These are phyloP conservation scores for Brachypteracias leptosomus DNA, from an alignment of 2,113 vertebrate species.

Conservation along the genomic window DNA sequence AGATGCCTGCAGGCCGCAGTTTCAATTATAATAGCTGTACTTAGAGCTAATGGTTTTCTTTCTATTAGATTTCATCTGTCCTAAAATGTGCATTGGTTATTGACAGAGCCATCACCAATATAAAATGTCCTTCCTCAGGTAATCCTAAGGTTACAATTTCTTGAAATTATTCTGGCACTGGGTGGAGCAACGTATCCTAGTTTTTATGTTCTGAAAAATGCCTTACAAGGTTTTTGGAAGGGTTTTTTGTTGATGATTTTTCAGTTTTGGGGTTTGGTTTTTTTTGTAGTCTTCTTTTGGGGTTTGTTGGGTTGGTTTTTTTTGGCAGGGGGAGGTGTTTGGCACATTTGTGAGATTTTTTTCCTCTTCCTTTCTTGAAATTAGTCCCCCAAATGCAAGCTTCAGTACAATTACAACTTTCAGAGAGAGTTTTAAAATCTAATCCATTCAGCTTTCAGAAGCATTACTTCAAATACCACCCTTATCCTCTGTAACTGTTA, in stretches of 20 bases:
- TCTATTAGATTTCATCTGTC: conserved; percentile 30
- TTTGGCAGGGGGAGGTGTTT: background rate
- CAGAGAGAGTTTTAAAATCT: background rate
- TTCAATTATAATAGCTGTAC: background rate
- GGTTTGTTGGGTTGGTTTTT: background rate
- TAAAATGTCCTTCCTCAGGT: background rate
- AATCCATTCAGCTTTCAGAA: background rate
- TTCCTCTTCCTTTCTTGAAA: background rate
- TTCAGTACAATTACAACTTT: background rate
- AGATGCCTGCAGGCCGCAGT: background rate
- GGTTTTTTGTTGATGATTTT: background rate
- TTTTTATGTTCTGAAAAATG: background rate
- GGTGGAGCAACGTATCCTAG: background rate
- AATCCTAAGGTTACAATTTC: background rate
- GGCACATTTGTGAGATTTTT: background rate
- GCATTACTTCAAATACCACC: background rate
- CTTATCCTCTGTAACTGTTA: background rate
- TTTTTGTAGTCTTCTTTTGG: background rate
- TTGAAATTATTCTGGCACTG: background rate
- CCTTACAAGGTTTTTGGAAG: background rate
- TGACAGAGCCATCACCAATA: background rate
- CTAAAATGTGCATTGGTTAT: background rate
- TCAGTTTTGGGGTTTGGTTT: background rate
- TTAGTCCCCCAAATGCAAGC: background rate
- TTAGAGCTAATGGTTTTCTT: background rate